Conservation (phyloP, 2,888 invertebrate species). For the Pinctada fucata region DNA sequence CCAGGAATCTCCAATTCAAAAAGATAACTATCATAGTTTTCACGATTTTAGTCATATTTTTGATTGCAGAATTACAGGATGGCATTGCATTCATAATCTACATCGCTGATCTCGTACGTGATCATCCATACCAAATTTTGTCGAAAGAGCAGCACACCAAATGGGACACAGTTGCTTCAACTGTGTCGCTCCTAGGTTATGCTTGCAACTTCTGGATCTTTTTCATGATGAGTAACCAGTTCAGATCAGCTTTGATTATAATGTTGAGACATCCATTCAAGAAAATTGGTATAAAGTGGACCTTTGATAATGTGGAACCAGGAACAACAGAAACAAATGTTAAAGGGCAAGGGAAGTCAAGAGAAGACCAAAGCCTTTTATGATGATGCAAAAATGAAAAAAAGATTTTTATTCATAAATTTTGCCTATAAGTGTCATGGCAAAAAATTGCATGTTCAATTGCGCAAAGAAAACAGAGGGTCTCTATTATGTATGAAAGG, state of each 20-base stretch:
- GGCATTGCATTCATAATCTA: constrained; percentile 27
- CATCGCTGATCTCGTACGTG: constrained; percentile 11
- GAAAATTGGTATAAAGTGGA: too few relatives aligned
- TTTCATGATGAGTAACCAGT: constrained; percentile 6
- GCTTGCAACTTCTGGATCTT: constrained; percentile 32
- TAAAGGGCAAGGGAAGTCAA: too few relatives aligned
- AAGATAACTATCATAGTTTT: not conserved
- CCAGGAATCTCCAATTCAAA: too few relatives aligned
- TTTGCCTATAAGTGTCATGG: too few relatives aligned
- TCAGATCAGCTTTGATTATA: constrained; percentile 26
- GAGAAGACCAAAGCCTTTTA: too few relatives aligned
- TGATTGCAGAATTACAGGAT: constrained; percentile 33
- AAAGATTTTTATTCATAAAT: too few relatives aligned
- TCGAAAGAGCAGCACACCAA: constrained; percentile 16
- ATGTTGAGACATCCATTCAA: not conserved
- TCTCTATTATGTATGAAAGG: too few relatives aligned
- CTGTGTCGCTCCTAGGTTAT: constrained; percentile 22
- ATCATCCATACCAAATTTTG: not conserved
- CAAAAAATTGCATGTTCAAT: too few relatives aligned
- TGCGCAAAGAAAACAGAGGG: too few relatives aligned
- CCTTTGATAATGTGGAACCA: too few relatives aligned
- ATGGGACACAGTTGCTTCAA: constrained; percentile 18
- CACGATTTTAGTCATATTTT: constrained; percentile 21
- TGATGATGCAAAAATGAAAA: too few relatives aligned
- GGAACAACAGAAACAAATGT: too few relatives aligned